A percentile compares a stretch with the other conserved stretches of the same genome.
These are phyloP conservation scores for Acleris cristana DNA, from an alignment of 2,888 invertebrate species.

Conservation along the genomic window DNA sequence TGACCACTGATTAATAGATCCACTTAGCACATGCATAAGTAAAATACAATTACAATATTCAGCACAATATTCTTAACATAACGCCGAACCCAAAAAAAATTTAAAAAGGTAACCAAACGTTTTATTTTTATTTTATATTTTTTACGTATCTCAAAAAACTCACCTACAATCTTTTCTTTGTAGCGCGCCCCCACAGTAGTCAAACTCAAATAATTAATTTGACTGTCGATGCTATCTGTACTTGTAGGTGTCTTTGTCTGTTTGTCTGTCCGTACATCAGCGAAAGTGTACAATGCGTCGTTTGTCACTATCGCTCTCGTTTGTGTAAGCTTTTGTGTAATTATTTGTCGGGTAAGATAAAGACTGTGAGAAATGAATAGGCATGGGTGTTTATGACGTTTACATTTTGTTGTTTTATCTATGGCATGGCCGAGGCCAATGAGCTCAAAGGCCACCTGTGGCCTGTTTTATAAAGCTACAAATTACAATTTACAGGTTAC, in stretches of 20 bases:
- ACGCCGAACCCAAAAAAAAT: no score
- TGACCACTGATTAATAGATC: no score
- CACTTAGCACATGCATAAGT: no score
- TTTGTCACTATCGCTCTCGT: constrained; percentile 47
- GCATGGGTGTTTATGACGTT: no score
- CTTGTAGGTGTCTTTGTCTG: constrained; percentile 52
- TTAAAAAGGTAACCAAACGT: no score
- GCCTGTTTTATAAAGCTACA: no score
- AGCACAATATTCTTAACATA: no score
- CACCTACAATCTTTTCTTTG: constrained; percentile 31
- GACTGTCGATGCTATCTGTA: constrained; percentile 55
- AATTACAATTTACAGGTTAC: no score
- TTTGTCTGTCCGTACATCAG: constrained; percentile 44
- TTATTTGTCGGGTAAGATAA: constrained; percentile 29
- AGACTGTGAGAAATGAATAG: neutral
- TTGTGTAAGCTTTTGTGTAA: constrained; percentile 40
- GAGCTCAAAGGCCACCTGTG: no score
- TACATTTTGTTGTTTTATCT: neutral
- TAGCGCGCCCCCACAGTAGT: constrained; percentile 37
- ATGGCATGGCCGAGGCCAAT: no score
- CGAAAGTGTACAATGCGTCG: constrained; percentile 38
- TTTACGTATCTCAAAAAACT: neutral
- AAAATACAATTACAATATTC: no score
- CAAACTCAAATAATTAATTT: constrained; percentile 55
- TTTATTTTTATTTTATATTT: no score